Percentiles rank a stretch among this genome's conserved stretches.
These are phyloP conservation scores for Cyanoramphus novaezelandiae DNA, from an alignment of 2,113 vertebrate species.

Conservation along the genomic window DNA sequence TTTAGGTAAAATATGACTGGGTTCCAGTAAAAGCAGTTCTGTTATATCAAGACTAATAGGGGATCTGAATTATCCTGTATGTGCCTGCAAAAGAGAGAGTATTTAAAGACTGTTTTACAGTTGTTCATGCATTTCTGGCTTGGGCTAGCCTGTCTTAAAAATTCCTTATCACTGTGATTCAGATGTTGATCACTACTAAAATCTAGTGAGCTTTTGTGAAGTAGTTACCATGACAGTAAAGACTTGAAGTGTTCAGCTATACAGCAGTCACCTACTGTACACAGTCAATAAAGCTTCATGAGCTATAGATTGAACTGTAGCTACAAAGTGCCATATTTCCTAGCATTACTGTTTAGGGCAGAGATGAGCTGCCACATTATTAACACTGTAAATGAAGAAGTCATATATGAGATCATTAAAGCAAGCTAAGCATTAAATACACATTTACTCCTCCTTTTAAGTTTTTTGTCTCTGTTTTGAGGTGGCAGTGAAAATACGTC, in stretches of 20 bases:
- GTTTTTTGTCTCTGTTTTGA: not conserved
- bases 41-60: not conserved
- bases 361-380: not conserved
- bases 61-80: not conserved
- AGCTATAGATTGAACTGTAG: constrained; percentile 20
- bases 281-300: not conserved
- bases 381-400: constrained; percentile 38
- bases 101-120: not conserved
- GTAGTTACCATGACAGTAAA: not conserved
- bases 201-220: not conserved
- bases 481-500: not conserved
- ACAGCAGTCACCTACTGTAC: not conserved
- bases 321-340: not conserved
- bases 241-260: not conserved
- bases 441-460: not conserved
- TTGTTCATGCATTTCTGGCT: not conserved
- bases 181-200: not conserved
- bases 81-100: not conserved
- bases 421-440: not conserved
- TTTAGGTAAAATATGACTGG: not conserved
- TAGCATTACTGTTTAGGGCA: not conserved
- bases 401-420: constrained; percentile 8
- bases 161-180: not conserved
- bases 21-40: not conserved
- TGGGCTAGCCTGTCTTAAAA: not conserved